Base-by-base conservation (phyloP, 2,113 vertebrate species). In the Hepsetus odoe region DNA sequence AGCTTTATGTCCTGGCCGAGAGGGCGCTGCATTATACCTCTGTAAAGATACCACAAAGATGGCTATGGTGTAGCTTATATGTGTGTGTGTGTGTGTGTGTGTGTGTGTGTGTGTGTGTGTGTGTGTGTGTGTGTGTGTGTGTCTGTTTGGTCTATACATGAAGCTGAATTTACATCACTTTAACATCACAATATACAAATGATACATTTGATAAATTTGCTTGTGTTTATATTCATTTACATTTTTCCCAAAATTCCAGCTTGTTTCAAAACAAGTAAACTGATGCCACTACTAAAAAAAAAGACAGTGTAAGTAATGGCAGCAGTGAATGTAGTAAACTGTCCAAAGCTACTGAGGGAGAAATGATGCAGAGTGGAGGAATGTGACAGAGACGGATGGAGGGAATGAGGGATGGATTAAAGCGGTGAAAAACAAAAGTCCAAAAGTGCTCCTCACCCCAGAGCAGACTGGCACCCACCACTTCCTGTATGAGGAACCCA, bases 391-490 rank as follows among this genome's bases (percentile, higher is more conserved):
- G 77, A 83, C 42, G 10, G 51, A 83, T 83, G 72, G 24, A 67
- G 51, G 67, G 51, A 69, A 76, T 51, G 64, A 80, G 38, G 38
- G 66, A 78, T 32, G 70, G 76, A 82, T 78, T 61, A 74, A 82
- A 78, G 44, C 28, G 53, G 55, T 53, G 65, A 73, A 70, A 76
- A 64, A 49, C 46, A 49, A 49, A 49, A 49, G 46, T 49, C 40
- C 32, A 18, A 77, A 77, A 70, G 67, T 62, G 33, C 24, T 70
- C 58, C 73, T 79, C 56, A 79, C 49, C 58, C 72, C 75, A 38
- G 65, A 79, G 65, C 40, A 24, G 38, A 42, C 49, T 74, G 72
- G 86, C 83, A 86, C 81, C 83, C 80, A 79, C 79, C 32, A 72
- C 74, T 74, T 11, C 59, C 76, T 62, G 38, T 40, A n/a, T 69